These are phyloP conservation scores for Leptinotarsa lineolata DNA, from an alignment of 1,140 invertebrate species.

Conservation along the genomic window DNA sequence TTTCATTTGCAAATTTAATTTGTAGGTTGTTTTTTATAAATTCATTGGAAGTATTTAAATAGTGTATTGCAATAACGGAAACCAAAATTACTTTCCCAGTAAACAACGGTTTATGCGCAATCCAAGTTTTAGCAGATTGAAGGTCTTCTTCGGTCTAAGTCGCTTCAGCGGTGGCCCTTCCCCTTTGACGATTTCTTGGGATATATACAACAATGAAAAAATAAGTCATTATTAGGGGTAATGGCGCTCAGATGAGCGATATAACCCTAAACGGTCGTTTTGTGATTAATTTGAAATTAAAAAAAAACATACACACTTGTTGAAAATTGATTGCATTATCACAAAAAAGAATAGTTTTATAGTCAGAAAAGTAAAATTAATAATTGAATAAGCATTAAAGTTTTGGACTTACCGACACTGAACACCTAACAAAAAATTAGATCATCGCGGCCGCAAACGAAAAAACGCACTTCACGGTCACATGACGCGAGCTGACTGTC, in stretches of 20 bases:
- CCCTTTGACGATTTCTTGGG: constrained; percentile 27
- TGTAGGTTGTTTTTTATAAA: too few species aligned
- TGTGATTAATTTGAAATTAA: constrained; percentile 22
- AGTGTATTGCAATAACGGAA: too few species aligned
- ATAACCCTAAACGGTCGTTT: constrained; percentile 18
- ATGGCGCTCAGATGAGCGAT: constrained; percentile 23
- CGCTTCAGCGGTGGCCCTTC: constrained; percentile 28
- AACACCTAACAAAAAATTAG: constrained; percentile 20
- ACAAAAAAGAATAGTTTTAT: constrained; percentile 22
- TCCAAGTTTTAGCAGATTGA: constrained; percentile 17
- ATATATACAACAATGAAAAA: constrained; percentile 21
- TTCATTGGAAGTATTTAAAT: too few species aligned
- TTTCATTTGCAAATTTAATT: too few species aligned
- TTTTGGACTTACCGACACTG: constrained; percentile 7
- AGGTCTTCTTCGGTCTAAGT: constrained; percentile 24
- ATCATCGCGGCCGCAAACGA: constrained; percentile 18
- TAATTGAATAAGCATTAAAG: too few species aligned
- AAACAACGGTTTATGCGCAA: too few species aligned
- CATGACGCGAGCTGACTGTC: neutral
- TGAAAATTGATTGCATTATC: too few species aligned
- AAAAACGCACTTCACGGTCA: constrained; percentile 21
- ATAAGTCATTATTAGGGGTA: constrained; percentile 10
- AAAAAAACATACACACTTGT: too few species aligned
- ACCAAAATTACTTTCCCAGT: too few species aligned
- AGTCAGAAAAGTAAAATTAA: constrained; percentile 19